Evolutionary conservation across 1,140 invertebrate species (phyloP).

Genomic region (Anastrepha ludens): DNA sequence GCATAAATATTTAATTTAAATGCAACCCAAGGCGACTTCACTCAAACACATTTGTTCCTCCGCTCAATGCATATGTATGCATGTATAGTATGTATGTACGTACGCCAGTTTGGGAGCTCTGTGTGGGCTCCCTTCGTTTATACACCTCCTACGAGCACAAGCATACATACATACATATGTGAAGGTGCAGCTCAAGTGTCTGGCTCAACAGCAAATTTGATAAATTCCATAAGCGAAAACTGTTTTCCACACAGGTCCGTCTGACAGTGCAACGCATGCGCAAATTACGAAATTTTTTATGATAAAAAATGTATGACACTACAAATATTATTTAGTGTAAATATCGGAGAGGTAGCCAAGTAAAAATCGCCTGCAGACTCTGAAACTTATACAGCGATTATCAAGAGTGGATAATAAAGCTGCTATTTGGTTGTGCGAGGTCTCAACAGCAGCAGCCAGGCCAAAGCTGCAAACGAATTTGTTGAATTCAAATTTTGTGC

Average conservation of each 20-base stretch:
- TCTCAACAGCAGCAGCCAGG: neutral
- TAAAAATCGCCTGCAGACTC: conserved; percentile 33
- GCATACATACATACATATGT: neutral
- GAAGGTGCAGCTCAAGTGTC: neutral
- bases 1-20: conserved; percentile 51
- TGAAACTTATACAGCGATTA: neutral
- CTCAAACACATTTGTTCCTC: neutral
- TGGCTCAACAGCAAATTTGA: conserved; percentile 5
- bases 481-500: neutral
- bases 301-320: conserved; percentile 19
- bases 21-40: conserved; percentile 43
- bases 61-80: neutral
- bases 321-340: conserved; percentile 47
- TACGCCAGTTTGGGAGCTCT: neutral
- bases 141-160: neutral
- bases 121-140: conserved; percentile 24
- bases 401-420: neutral
- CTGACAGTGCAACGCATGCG: neutral
- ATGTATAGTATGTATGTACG: neutral
- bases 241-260: neutral
- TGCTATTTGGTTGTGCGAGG: neutral
- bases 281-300: neutral
- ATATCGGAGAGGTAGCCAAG: conserved; percentile 37
- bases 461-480: conserved; percentile 38
- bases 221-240: neutral